A percentile compares a stretch with the other conserved stretches of the same genome.
phyloP scores from a whole-genome alignment of 2,113 vertebrate species.

The Prolemur simus region DNA sequence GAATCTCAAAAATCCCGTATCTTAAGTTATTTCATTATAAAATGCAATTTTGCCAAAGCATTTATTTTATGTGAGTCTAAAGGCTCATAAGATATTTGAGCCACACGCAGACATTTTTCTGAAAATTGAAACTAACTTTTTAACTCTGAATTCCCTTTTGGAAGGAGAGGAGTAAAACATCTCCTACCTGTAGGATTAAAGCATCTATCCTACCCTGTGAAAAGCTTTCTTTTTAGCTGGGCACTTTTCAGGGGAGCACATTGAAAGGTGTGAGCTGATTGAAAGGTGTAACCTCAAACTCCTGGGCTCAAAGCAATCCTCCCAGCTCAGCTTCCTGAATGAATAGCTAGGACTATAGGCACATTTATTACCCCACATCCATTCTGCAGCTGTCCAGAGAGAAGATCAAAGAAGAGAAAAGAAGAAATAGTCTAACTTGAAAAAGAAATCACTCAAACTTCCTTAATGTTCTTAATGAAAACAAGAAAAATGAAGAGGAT shows the following conservation, averaged over 20 bases:
- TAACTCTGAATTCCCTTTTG: conserved; percentile 18
- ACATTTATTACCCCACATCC: background rate
- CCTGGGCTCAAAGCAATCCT: too few species aligned
- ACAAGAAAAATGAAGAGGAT: background rate
- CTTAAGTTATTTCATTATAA: conserved; percentile 47
- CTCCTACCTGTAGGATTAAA: background rate
- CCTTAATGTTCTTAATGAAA: background rate
- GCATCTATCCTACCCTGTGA: background rate
- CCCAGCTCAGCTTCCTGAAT: too few species aligned
- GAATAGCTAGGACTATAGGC: too few species aligned
- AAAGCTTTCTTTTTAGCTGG: background rate
- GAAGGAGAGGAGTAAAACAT: conserved; percentile 31
- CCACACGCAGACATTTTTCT: background rate
- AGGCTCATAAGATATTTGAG: conserved; percentile 48
- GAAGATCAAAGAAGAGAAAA: background rate
- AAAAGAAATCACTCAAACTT: background rate
- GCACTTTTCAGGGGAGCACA: background rate
- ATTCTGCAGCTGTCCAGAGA: background rate
- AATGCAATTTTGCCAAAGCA: conserved; percentile 45
- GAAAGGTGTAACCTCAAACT: too few species aligned
- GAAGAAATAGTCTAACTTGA: background rate
- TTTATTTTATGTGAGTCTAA: conserved; percentile 53
- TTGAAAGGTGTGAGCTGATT: background rate
- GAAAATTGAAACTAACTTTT: conserved; percentile 52
- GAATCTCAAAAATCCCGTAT: conserved; percentile 36